phyloP scores from a whole-genome alignment of 2,888 invertebrate genomes.

The Spialia ferax region DNA sequence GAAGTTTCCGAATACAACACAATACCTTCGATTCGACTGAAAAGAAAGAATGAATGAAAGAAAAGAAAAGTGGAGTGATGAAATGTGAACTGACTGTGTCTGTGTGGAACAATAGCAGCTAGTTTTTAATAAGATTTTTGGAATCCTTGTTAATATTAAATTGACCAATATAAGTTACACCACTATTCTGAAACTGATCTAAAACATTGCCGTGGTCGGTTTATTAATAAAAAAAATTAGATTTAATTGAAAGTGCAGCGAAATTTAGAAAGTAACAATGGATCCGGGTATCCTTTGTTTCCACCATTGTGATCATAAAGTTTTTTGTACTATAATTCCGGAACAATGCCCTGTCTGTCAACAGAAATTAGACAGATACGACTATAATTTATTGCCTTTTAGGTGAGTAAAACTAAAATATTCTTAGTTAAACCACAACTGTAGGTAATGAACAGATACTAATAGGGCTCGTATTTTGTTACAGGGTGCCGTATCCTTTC shows the following conservation, averaged over 20 bases:
- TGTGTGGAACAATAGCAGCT: constrained; percentile 54
- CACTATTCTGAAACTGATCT: constrained; percentile 52
- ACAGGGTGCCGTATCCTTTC: constrained; percentile 94
- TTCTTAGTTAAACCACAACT: no score
- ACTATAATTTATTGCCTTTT: constrained; percentile 92
- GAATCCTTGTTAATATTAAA: constrained; percentile 61
- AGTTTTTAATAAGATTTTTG: constrained; percentile 63
- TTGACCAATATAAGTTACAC: constrained; percentile 51
- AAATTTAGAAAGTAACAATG: constrained; percentile 65
- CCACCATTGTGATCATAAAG: constrained; percentile 94
- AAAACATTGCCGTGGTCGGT: constrained; percentile 43
- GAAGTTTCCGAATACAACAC: no score
- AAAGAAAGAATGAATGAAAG: no score
- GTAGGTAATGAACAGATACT: constrained; percentile 60
- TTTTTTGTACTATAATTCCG: constrained; percentile 94
- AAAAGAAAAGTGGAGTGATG: no score
- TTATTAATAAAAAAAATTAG: constrained; percentile 46
- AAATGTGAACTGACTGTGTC: no score
- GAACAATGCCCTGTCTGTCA: constrained; percentile 93
- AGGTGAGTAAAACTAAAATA: constrained; percentile 79
- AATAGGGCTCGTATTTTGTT: constrained; percentile 71
- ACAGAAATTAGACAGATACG: constrained; percentile 81
- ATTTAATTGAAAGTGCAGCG: constrained; percentile 63
- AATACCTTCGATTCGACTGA: no score
- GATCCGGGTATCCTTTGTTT: constrained; percentile 96